Conservation (phyloP, 2,113 vertebrate species). For the Ptilonorhynchus violaceus region DNA sequence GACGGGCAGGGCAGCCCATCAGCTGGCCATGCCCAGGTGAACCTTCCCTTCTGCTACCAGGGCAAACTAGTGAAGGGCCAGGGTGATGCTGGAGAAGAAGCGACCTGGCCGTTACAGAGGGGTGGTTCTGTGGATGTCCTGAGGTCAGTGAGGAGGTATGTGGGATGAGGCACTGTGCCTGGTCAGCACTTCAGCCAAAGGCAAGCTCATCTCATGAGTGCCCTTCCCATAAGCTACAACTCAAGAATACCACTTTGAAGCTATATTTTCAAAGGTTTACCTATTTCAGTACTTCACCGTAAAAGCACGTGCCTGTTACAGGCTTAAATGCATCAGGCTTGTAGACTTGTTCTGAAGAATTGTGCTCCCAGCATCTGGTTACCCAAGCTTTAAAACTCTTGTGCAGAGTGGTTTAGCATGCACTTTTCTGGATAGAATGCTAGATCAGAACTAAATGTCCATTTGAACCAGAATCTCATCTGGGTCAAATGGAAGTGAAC, state of each 20-base stretch:
- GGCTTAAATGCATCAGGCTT: background rate
- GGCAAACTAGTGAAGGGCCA: background rate
- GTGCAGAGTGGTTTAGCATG: background rate
- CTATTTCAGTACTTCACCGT: background rate
- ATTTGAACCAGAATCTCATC: background rate
- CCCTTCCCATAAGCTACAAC: background rate
- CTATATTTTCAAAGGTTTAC: background rate
- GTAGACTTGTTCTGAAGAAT: background rate
- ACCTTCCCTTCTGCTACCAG: background rate
- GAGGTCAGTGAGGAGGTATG: background rate
- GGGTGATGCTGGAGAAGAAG: background rate
- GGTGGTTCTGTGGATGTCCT: background rate
- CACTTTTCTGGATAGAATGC: background rate
- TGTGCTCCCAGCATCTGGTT: background rate
- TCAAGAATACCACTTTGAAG: background rate
- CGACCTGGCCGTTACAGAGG: background rate
- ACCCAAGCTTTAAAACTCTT: background rate
- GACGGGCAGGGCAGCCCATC: background rate
- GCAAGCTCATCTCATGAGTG: background rate
- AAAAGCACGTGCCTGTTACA: background rate
- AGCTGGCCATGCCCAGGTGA: fast-evolving
- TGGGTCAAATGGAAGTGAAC: background rate
- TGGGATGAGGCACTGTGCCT: background rate
- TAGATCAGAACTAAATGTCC: background rate
- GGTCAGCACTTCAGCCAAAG: background rate